Evolutionary conservation across 1,140 invertebrate species (phyloP), one percentile per base, ranked within the genome.

Genomic region (Acyrthosiphon pisum): DNA sequence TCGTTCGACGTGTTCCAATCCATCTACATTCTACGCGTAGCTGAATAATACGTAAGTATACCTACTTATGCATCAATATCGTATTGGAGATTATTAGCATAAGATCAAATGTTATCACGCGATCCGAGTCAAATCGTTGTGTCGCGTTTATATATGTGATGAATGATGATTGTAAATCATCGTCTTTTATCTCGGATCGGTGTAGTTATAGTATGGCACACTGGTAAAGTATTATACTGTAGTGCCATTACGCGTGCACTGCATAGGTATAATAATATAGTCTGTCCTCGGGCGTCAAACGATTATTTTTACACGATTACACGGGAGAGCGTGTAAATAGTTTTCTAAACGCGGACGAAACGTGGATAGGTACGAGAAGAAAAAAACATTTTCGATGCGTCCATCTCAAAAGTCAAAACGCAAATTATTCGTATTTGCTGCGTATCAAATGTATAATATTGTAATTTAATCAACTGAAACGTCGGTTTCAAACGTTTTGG

Each of bases 61-160:
- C 48, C 18, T 50, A 60, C 20, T 41, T 23, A 83, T 22, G 44
- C 23, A 44, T 41, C 41, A 26, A 84, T 88, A 26, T 30, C 41
- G 44, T n/a, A 44, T 86, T n/a, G 41, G 37, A 46, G 26, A 53
- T 89, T 35, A 89, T 89, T 89, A 89, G 48, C 87, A 53, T 37
- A 89, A 37, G n/a, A 89, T 60, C 88, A 90, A 90, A 90, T 90
- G 88, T 90, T 90, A 90, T 90, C 53, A 90, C 50, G 50, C 88
- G 88, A 90, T 90, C 48, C 14, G 37, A 56, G 88, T 60, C 9
- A 56, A 89, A 35, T 37, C 48, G 53, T 60, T 41, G 41, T 60
- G 53, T 46, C 35, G 53, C 35, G 53, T 44, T 90, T 60, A n/a
- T 76, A 18, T n/a, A 60, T 41, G 53, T 41, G 88, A 60, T 50